phyloP scores from a whole-genome alignment of 2,113 vertebrate species.

The Chamaetylas fuelleborni region DNA sequence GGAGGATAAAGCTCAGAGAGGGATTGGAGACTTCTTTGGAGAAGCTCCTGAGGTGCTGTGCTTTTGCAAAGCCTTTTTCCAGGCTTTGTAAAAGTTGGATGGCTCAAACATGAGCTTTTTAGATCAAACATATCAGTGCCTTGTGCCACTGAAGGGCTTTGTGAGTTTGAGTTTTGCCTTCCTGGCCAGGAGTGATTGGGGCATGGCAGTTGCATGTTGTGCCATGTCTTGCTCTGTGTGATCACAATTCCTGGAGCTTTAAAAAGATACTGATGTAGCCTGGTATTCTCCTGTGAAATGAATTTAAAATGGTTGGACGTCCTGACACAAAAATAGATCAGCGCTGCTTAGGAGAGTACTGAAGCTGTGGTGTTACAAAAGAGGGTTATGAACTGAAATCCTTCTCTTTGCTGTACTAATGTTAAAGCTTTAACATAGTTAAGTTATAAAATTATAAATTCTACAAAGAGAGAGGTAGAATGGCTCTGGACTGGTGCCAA shows the following conservation, averaged over 20 bases:
- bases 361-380: background rate
- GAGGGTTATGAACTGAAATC: background rate
- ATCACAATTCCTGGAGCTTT: background rate
- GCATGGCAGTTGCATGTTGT: background rate
- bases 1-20: background rate
- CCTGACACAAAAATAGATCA: background rate
- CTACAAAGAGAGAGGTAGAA: background rate
- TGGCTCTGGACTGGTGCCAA: background rate
- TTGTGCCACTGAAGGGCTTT: background rate
- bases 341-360: background rate
- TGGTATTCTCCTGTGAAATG: background rate
- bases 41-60: background rate
- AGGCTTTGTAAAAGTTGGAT: background rate
- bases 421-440: background rate
- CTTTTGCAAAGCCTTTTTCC: background rate
- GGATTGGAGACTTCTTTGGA: background rate
- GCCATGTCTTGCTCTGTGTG: background rate
- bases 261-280: background rate
- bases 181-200: background rate
- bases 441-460: background rate
- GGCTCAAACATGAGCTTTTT: background rate
- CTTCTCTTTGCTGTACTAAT: background rate
- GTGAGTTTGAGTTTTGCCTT: background rate
- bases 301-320: background rate
- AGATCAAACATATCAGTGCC: background rate